Evolutionary conservation across 2,113 vertebrate genomes (phyloP).

Genomic region (Pachypanchax playfairii): DNA sequence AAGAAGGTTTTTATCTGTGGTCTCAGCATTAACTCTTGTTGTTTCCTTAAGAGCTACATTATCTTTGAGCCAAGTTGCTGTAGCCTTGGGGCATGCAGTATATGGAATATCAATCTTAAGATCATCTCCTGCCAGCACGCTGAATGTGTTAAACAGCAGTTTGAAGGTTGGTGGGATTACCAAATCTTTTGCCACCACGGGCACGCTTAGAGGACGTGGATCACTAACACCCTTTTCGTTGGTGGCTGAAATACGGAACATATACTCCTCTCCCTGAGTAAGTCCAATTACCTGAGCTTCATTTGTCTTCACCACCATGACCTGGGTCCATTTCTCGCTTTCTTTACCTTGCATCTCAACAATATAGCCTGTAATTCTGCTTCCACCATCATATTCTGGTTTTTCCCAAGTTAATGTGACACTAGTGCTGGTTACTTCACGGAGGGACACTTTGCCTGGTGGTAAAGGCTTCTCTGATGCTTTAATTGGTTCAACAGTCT

Average conservation of each 20-base stretch:
- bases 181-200: conserved; percentile 94
- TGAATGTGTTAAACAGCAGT: conserved; percentile 89
- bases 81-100: conserved; percentile 87
- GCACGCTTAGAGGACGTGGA: conserved; percentile 88
- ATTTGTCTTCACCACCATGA: conserved; percentile 91
- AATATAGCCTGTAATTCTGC: conserved; percentile 93
- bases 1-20: conserved; percentile 83
- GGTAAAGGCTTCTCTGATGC: conserved; percentile 95
- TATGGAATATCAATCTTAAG: conserved; percentile 95
- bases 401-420: conserved; percentile 96
- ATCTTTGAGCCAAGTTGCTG: conserved; percentile 90
- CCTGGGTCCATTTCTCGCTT: conserved; percentile 94
- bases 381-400: conserved; percentile 97
- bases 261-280: conserved; percentile 95
- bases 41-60: conserved; percentile 88
- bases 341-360: conserved; percentile 97
- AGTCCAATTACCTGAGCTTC: conserved; percentile 88
- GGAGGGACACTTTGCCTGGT: conserved; percentile 93
- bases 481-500: conserved; percentile 91
- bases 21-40: conserved; percentile 93
- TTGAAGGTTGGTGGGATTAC: conserved; percentile 93
- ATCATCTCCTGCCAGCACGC: conserved; percentile 93
- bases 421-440: conserved; percentile 90
- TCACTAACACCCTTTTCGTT: conserved; percentile 98
- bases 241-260: conserved; percentile 91